Conservation (phyloP, 2,113 vertebrate species). For the Hemichromis elongatus region DNA sequence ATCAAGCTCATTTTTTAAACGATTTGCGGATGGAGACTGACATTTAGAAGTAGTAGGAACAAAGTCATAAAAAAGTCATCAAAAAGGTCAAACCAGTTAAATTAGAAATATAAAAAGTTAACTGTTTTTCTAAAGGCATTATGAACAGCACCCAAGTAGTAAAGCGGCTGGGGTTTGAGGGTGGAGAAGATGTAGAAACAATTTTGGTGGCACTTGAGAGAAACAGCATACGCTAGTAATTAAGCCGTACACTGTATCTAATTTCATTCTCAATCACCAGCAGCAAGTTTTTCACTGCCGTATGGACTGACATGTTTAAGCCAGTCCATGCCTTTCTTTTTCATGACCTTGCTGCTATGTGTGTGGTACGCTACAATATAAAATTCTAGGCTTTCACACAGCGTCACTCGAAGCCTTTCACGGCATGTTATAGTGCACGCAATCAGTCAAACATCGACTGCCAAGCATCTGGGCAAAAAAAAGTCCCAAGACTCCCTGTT, state of each 20-base stretch:
- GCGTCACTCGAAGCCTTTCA: not conserved
- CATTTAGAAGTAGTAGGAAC: constrained; percentile 9
- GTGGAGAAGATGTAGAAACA: not conserved
- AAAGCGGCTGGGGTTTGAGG: constrained; percentile 12
- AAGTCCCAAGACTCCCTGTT: not conserved
- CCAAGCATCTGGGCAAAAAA: not conserved
- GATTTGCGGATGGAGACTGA: not conserved
- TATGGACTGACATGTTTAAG: not conserved
- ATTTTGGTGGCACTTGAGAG: constrained; percentile 3
- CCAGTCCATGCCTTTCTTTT: not conserved
- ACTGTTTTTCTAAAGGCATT: not conserved
- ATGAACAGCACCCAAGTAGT: not conserved
- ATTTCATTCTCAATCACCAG: constrained; percentile 4
- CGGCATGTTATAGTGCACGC: not conserved
- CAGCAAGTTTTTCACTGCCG: not conserved
- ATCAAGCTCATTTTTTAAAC: not conserved
- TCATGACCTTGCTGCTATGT: not conserved
- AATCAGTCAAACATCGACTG: constrained; percentile 16
- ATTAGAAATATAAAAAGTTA: not conserved
- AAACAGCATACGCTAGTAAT: not conserved
- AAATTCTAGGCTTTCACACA: constrained; percentile 8
- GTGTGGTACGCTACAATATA: constrained; percentile 2
- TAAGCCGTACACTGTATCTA: not conserved
- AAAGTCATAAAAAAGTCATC: constrained; percentile 10
- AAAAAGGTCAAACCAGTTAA: constrained; percentile 26